Evolutionary conservation across 1,140 invertebrate genomes (phyloP).

Genomic region (Pantala flavescens): DNA sequence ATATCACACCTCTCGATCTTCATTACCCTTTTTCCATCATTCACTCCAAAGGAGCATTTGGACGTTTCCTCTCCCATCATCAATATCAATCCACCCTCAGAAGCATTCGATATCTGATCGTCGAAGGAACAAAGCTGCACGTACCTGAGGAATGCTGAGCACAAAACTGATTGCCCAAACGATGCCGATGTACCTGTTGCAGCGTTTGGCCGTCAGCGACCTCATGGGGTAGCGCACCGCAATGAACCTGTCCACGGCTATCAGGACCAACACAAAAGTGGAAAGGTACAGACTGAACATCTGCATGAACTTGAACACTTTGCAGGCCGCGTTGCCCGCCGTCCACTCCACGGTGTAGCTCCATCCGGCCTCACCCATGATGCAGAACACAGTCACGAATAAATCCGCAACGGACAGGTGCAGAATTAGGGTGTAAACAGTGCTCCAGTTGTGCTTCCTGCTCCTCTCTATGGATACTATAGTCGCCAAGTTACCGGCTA

Average conservation of each 20-base stretch:
- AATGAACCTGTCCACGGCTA: constrained; percentile 68
- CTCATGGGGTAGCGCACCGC: constrained; percentile 74
- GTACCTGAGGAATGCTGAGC: constrained; percentile 71
- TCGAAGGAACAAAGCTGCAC: neutral
- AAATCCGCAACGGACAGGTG: constrained; percentile 64
- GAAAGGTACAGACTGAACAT: constrained; percentile 74
- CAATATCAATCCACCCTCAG: too few relatives aligned
- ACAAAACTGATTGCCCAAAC: constrained; percentile 59
- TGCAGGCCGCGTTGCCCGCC: constrained; percentile 64
- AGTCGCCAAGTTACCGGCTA: constrained; percentile 61
- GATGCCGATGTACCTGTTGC: constrained; percentile 46
- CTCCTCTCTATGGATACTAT: constrained; percentile 54
- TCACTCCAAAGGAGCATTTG: too few relatives aligned
- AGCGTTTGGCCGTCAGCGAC: constrained; percentile 51
- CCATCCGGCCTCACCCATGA: constrained; percentile 69
- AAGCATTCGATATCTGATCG: too few relatives aligned
- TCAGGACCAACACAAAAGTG: constrained; percentile 69
- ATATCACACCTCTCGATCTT: too few relatives aligned
- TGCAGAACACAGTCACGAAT: constrained; percentile 67
- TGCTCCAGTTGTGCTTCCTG: constrained; percentile 46
- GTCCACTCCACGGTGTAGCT: constrained; percentile 67
- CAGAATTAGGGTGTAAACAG: constrained; percentile 65
- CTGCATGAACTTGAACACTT: constrained; percentile 70
- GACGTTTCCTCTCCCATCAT: too few relatives aligned
- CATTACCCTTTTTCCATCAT: too few relatives aligned